Percentiles rank a stretch among this genome's conserved stretches.
Conservation (phyloP, 2,797 vertebrate genomes). For the Sebastes matsubarae region DNA sequence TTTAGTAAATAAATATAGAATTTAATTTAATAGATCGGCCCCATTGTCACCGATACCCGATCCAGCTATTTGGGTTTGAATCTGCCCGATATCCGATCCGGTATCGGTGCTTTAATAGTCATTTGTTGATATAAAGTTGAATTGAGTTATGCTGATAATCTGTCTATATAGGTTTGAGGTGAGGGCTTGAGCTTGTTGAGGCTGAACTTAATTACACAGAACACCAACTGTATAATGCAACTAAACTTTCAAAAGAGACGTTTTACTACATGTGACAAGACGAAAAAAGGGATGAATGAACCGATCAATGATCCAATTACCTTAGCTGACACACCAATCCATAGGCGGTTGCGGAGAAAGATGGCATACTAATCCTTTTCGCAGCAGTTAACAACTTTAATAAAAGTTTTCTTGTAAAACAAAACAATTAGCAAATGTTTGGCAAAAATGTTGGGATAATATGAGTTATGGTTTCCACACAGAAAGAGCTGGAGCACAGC, state of each 20-base stretch:
- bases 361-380: conserved; percentile 59
- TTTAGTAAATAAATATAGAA: no score
- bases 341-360: conserved; percentile 58
- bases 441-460: conserved; percentile 29
- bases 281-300: conserved; percentile 58
- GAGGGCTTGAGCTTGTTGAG: conserved; percentile 4
- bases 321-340: conserved; percentile 66
- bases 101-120: not conserved
- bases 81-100: no score
- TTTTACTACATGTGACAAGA: conserved; percentile 56
- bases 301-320: conserved; percentile 77
- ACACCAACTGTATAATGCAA: conserved; percentile 26
- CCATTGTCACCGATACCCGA: no score
- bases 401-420: conserved; percentile 65
- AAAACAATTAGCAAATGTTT: conserved; percentile 47
- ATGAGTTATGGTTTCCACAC: conserved; percentile 28
- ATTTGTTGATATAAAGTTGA: not conserved
- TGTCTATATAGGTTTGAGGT: not conserved
- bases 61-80: no score
- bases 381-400: conserved; percentile 46
- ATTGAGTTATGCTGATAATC: not conserved
- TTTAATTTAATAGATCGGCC: no score
- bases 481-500: not conserved
- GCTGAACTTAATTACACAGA: conserved; percentile 34
- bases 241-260: conserved; percentile 20